Evolutionary conservation across 1,140 invertebrate species (phyloP), one percentile per base, ranked within the genome.

Genomic region (Atta colombica): DNA sequence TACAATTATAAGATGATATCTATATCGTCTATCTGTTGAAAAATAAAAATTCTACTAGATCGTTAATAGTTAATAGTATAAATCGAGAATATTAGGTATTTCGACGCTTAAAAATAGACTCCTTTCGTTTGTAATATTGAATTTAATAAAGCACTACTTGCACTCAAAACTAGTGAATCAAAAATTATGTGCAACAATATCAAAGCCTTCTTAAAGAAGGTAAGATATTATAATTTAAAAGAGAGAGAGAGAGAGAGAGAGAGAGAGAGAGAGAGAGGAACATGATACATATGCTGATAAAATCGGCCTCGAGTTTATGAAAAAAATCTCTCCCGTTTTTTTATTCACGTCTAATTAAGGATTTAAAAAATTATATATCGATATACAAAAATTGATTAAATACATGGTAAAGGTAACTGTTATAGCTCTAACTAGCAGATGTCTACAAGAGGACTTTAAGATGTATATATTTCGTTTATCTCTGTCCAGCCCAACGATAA

Each of bases 1-100:
- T 91, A 93, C 92, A 94, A 92, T 81, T 81, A 69, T 94, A 94
- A 92, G 90, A 89, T 90, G 87, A 91, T 90, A 92, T 89, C 89
- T 93, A 90, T 90, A 90, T 89, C 87, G 77, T 25, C 39, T 88
- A 91, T 90, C 88, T 88, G 86, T 92, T 93, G 91, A 91, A 92
- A 92, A 94, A 92, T 90, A 91, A 93, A 88, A 92, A 92, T 90
- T 89, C 87, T 90, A 92, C 87, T 91, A 91, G 90, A 92, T 89
- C 78, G 61, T 55, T 69, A 80, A 66, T 65, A 85, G 61, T 66
- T 92, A 87, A 86, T 93, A 91, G 89, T 93, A 93, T 92, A 92
- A 93, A 92, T 93, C 72, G 84, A 91, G 92, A 93, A 93, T 91
- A 91, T 93, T 93, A 92, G 88, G 89, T 90, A 89, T 90, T 90